phyloP scores from a whole-genome alignment of 1,140 invertebrate genomes.

The Daktulosphaira vitifoliae region DNA sequence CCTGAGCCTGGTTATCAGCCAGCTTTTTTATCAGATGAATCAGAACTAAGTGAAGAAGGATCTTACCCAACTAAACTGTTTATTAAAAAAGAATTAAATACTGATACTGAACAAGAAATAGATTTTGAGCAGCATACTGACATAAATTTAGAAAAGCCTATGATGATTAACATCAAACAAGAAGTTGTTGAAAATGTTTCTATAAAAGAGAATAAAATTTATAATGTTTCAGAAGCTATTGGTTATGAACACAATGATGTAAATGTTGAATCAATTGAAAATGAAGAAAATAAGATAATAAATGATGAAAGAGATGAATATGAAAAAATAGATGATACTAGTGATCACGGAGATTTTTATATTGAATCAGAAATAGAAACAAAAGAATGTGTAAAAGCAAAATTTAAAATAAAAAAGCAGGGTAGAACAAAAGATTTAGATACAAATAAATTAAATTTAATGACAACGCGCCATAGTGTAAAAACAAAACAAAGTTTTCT shows the following conservation, averaged over 20 bases:
- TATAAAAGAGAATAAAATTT: background rate
- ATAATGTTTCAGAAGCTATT: background rate
- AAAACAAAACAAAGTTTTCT: background rate
- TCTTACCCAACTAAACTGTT: background rate
- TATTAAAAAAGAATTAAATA: slow-evolving; percentile 17
- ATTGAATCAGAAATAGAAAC: background rate
- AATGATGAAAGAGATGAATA: too few species aligned
- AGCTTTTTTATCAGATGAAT: slow-evolving; percentile 1
- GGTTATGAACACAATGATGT: background rate
- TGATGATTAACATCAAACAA: background rate
- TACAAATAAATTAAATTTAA: background rate
- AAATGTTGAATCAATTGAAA: background rate
- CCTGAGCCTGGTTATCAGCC: background rate
- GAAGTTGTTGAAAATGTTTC: background rate
- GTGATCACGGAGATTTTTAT: background rate
- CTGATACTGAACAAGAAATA: background rate
- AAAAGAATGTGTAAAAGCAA: background rate
- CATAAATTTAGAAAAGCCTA: background rate
- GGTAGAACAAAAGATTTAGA: background rate
- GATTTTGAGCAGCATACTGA: background rate
- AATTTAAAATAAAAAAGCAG: background rate
- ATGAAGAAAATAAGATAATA: background rate
- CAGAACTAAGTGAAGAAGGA: slow-evolving; percentile 10
- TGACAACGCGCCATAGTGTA: background rate
- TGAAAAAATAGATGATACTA: background rate